Conservation (phyloP, 2,113 vertebrate genomes). For the Podilymbus podiceps region DNA sequence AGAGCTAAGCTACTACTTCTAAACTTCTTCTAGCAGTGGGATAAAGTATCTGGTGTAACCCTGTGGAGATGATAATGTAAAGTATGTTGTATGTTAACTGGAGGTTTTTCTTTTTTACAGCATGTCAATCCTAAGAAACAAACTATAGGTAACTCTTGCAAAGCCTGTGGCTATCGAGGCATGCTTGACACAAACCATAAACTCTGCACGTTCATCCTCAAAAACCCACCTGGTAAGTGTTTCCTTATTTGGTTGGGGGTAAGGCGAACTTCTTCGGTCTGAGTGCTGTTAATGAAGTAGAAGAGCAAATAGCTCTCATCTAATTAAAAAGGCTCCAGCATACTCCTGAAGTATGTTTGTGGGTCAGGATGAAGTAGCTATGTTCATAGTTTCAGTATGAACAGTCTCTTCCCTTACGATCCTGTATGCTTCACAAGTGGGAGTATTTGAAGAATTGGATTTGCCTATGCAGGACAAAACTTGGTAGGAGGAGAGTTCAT, state of each 20-base stretch:
- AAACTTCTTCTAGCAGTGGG: background rate
- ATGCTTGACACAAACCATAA: constrained; percentile 99
- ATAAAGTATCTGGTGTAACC: background rate
- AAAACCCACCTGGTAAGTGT: constrained; percentile 96
- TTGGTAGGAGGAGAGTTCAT: background rate
- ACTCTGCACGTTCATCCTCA: constrained; percentile 99
- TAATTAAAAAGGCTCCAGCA: background rate
- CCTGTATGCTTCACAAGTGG: background rate
- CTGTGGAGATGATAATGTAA: background rate
- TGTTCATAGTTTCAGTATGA: background rate
- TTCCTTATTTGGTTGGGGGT: background rate
- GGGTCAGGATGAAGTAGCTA: background rate
- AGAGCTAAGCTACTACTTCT: background rate
- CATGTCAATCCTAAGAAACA: constrained; percentile 99
- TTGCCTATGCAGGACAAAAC: background rate
- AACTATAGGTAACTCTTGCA: constrained; percentile 98
- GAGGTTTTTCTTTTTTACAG: constrained; percentile 63
- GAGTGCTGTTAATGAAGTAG: background rate
- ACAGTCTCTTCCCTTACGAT: background rate
- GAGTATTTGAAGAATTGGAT: background rate
- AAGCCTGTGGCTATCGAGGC: constrained; percentile 97
- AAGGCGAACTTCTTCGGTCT: background rate
- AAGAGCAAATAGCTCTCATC: accelerated
- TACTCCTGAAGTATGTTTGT: background rate
- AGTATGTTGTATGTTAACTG: background rate